Conservation (phyloP, 2,888 invertebrate genomes). For the Dione vanillae region DNA sequence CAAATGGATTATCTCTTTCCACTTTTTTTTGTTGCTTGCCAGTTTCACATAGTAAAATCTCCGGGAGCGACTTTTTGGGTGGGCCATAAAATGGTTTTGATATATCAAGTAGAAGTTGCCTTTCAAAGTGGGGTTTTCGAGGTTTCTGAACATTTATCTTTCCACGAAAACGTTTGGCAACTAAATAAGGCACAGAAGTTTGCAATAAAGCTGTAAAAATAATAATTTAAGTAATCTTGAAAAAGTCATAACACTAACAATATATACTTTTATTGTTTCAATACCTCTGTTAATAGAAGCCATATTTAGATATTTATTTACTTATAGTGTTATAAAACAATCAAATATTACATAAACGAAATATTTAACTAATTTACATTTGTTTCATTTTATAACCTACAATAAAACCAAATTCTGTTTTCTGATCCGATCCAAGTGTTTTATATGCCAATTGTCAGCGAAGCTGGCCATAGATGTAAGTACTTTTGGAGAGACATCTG, state of each 20-base stretch:
- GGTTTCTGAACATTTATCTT: conserved; percentile 92
- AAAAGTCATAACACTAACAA: too few relatives aligned
- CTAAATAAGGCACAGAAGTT: conserved; percentile 69
- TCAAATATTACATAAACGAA: neutral
- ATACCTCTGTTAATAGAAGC: conserved; percentile 60
- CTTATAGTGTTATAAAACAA: neutral
- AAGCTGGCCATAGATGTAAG: neutral
- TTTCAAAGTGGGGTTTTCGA: conserved; percentile 87
- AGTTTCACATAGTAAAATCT: conserved; percentile 80
- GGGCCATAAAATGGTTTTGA: conserved; percentile 85
- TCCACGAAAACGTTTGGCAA: conserved; percentile 87
- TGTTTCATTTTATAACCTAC: conserved; percentile 5
- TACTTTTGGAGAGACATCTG: neutral
- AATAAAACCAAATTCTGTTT: neutral
- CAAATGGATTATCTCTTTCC: conserved; percentile 87
- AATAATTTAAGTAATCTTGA: neutral
- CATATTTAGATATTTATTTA: conserved; percentile 47
- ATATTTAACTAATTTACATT: neutral
- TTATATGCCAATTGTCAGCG: neutral
- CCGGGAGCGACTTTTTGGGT: conserved; percentile 72
- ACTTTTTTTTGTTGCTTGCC: conserved; percentile 47
- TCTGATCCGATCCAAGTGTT: neutral
- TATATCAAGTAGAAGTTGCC: conserved; percentile 87
- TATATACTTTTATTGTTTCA: too few relatives aligned
- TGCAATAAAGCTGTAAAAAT: conserved; percentile 72